Percentiles rank a stretch among this genome's conserved stretches.
phyloP scores from a whole-genome alignment of 2,797 vertebrate genomes.

The Dendrocincla tyrannina region DNA sequence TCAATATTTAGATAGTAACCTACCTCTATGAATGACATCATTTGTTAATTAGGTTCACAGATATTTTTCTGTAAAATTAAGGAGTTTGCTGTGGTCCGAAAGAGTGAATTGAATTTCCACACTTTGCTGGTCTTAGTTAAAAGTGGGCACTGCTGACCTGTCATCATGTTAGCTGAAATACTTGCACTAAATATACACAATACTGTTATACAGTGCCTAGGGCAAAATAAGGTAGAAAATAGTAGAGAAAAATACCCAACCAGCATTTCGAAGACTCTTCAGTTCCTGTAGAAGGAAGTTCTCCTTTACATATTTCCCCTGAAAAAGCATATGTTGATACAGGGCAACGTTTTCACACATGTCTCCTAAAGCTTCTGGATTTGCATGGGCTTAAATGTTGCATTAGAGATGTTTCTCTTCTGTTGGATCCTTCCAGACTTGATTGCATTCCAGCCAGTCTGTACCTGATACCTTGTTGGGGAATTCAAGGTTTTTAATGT shows the following conservation, averaged over 20 bases:
- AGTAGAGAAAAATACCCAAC: not conserved
- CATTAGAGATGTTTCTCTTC: not conserved
- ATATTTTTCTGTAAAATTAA: not conserved
- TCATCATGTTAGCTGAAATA: not conserved
- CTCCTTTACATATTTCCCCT: not conserved
- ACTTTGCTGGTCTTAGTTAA: not conserved
- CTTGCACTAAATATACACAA: not conserved
- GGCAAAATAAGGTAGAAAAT: not conserved
- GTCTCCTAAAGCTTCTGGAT: not conserved
- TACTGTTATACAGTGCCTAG: not conserved
- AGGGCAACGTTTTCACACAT: not conserved
- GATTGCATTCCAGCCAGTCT: not conserved
- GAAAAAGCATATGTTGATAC: not conserved
- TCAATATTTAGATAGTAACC: not conserved
- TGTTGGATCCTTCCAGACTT: not conserved
- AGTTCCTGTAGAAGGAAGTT: not conserved
- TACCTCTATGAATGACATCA: not conserved
- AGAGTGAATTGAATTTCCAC: not conserved
- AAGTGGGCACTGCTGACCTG: not conserved
- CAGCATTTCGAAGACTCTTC: not conserved
- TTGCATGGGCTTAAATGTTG: not conserved
- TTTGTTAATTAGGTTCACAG: not conserved
- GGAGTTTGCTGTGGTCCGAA: not conserved
- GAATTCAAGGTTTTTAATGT: not conserved
- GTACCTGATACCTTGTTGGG: not conserved